These are phyloP conservation scores for Pogonocichla stellata DNA, from an alignment of 2,113 vertebrate species.

Conservation along the genomic window DNA sequence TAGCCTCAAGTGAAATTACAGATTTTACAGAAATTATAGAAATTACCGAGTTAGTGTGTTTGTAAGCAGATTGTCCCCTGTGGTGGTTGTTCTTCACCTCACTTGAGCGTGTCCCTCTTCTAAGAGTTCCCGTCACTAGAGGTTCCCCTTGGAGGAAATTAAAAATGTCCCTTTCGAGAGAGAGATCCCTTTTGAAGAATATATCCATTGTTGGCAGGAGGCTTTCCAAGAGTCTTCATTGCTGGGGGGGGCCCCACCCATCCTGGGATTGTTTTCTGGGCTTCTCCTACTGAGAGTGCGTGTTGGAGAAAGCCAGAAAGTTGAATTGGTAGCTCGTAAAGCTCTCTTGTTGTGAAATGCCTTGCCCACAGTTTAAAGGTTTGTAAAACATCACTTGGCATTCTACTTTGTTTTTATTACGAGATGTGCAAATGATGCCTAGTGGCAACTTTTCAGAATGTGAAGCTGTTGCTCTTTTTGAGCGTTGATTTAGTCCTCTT, in stretches of 20 bases:
- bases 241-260: fast-evolving
- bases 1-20: neutral
- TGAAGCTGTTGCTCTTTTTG: constrained; percentile 31
- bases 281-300: neutral
- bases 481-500: neutral
- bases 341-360: neutral
- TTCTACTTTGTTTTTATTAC: neutral
- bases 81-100: neutral
- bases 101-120: neutral
- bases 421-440: constrained; percentile 22
- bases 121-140: neutral
- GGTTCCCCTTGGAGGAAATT: neutral
- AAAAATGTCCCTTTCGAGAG: neutral
- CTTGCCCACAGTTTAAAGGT: neutral
- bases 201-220: neutral
- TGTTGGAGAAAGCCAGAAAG: neutral
- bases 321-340: neutral
- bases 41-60: neutral
- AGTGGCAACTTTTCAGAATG: constrained; percentile 4
- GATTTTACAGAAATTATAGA: neutral
- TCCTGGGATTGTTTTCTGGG: neutral
- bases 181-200: neutral
- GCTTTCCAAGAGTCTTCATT: neutral
- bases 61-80: neutral
- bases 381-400: neutral